Conservation (phyloP, 2,113 vertebrate genomes). For the Tachysurus fulvidraco region DNA sequence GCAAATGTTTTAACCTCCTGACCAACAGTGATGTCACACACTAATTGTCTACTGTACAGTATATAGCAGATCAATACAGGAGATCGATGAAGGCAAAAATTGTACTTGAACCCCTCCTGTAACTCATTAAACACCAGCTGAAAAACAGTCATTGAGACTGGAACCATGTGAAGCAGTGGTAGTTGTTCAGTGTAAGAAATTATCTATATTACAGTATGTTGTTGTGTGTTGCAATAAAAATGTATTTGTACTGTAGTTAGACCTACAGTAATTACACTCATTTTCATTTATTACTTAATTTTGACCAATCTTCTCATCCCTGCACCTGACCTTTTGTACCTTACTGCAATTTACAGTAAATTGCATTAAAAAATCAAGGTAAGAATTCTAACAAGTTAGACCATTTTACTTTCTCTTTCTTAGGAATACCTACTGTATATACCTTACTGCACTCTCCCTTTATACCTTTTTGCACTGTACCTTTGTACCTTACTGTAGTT, state of each 20-base stretch:
- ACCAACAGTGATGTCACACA: neutral
- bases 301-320: too few species aligned
- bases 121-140: conserved; percentile 3
- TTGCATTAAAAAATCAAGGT: too few species aligned
- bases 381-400: too few species aligned
- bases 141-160: neutral
- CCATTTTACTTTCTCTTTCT: too few species aligned
- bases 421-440: too few species aligned
- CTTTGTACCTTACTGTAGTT: too few species aligned
- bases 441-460: too few species aligned
- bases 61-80: neutral
- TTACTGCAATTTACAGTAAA: too few species aligned
- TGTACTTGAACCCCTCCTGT: neutral
- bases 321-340: too few species aligned
- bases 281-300: neutral
- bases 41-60: neutral
- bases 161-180: neutral
- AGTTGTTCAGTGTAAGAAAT: neutral
- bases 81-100: neutral
- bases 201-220: neutral
- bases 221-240: neutral
- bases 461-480: too few species aligned
- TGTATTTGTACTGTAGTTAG: neutral
- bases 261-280: neutral
- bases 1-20: neutral